Percentiles rank a stretch among this genome's conserved stretches.
These are phyloP conservation scores for Tenebrosternarchus preto DNA, from an alignment of 2,113 vertebrate species.

Conservation along the genomic window DNA sequence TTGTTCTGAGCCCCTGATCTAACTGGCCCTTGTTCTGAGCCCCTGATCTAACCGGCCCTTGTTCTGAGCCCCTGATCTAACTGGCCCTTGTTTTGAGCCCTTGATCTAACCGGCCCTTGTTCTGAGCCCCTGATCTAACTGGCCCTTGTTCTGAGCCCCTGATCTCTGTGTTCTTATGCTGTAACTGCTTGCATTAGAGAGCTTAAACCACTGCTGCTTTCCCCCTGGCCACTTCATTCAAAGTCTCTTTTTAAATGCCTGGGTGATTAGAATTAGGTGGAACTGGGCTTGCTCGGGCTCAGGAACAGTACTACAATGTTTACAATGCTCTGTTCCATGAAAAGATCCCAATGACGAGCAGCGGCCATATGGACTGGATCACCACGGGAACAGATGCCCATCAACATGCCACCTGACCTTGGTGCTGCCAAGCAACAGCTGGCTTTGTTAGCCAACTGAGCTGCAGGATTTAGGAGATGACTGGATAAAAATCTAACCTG, in stretches of 20 bases:
- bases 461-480: constrained; percentile 48
- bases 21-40: too few species aligned
- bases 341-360: constrained; percentile 62
- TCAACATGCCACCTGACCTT: constrained; percentile 68
- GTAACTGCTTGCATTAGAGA: constrained; percentile 30
- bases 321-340: constrained; percentile 66
- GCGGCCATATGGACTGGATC: constrained; percentile 70
- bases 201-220: constrained; percentile 58
- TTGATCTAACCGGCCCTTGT: constrained; percentile 73
- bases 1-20: constrained; percentile 62
- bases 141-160: constrained; percentile 69
- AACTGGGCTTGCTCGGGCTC: constrained; percentile 60
- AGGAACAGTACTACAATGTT: constrained; percentile 61
- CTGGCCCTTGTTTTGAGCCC: constrained; percentile 74
- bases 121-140: too few species aligned
- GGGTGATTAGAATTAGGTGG: constrained; percentile 76
- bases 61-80: too few species aligned
- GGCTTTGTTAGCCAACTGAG: constrained; percentile 39
- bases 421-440: constrained; percentile 60
- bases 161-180: constrained; percentile 50
- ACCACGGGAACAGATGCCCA: constrained; percentile 66
- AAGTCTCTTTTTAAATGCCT: constrained; percentile 63
- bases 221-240: constrained; percentile 64
- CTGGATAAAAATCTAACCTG: too few species aligned
- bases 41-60: constrained; percentile 68